phyloP scores from a whole-genome alignment of 2,797 vertebrate species.

The Agapornis canus region DNA sequence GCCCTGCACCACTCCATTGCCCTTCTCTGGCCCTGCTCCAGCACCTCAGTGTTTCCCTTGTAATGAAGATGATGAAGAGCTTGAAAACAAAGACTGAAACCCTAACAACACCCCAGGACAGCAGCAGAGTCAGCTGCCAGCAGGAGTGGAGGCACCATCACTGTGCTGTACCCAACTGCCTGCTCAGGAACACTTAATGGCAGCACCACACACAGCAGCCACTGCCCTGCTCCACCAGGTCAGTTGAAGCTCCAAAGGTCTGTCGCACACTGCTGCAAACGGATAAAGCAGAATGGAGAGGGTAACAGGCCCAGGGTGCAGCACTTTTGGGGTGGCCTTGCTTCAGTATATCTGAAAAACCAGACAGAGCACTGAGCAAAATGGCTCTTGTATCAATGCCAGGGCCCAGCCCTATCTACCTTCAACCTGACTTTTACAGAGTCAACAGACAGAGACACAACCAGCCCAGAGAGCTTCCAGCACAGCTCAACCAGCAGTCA shows the following conservation, averaged over 20 bases:
- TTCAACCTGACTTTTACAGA: not conserved
- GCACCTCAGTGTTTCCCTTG: not conserved
- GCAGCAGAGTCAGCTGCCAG: not conserved
- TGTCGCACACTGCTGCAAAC: not conserved
- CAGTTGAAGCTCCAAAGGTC: not conserved
- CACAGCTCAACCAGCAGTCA: not conserved
- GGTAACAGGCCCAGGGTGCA: not conserved
- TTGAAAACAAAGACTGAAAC: not conserved
- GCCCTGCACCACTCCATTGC: not conserved
- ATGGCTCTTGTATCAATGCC: not conserved
- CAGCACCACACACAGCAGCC: not conserved
- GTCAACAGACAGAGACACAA: not conserved
- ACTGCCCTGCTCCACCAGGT: not conserved
- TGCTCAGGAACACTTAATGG: not conserved
- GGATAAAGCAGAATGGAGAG: not conserved
- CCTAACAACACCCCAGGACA: not conserved
- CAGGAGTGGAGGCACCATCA: not conserved
- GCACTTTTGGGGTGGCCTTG: not conserved
- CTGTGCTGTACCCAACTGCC: rapidly evolving
- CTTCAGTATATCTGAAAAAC: not conserved
- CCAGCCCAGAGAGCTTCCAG: not conserved
- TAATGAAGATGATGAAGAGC: not conserved
- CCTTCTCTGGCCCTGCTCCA: not conserved
- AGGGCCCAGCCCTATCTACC: not conserved
- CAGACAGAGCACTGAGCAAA: not conserved